A percentile compares a stretch with the other conserved stretches of the same genome.
phyloP scores from a whole-genome alignment of 1,140 invertebrate species.

The Trypoxylus dichotomus region DNA sequence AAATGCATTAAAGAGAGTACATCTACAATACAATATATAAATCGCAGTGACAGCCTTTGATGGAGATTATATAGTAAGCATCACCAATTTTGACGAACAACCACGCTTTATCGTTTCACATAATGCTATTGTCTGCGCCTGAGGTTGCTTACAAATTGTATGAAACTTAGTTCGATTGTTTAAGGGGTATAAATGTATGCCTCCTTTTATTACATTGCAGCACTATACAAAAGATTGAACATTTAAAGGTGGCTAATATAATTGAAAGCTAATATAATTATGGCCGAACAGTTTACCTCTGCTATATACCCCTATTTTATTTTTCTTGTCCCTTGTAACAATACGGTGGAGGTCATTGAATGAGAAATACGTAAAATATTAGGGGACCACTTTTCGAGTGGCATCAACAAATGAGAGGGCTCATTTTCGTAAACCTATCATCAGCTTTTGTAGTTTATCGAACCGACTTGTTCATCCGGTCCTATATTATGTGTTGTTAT shows the following conservation, averaged over 20 bases:
- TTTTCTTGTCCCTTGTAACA: neutral
- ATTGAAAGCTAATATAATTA: conserved; percentile 12
- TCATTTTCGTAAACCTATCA: conserved; percentile 31
- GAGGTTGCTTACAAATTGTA: neutral
- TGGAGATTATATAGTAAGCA: too few relatives aligned
- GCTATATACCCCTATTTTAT: neutral
- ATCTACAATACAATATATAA: too few relatives aligned
- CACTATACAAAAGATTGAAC: neutral
- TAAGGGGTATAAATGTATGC: neutral
- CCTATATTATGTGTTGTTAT: neutral
- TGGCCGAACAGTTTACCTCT: neutral
- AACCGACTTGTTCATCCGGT: conserved; percentile 5
- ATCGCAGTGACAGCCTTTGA: too few relatives aligned
- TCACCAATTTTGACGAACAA: too few relatives aligned
- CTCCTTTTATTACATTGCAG: neutral
- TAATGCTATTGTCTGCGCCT: neutral
- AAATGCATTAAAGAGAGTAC: too few relatives aligned
- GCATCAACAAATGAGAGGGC: conserved; percentile 32
- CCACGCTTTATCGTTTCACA: too few relatives aligned
- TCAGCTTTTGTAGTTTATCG: conserved; percentile 30
- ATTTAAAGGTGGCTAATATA: neutral
- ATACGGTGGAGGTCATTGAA: conserved; percentile 16
- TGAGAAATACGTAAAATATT: conserved; percentile 5
- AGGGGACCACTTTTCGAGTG: neutral
- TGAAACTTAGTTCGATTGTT: neutral